phyloP scores from a whole-genome alignment of 2,888 invertebrate species.

The Diloba caeruleocephala region DNA sequence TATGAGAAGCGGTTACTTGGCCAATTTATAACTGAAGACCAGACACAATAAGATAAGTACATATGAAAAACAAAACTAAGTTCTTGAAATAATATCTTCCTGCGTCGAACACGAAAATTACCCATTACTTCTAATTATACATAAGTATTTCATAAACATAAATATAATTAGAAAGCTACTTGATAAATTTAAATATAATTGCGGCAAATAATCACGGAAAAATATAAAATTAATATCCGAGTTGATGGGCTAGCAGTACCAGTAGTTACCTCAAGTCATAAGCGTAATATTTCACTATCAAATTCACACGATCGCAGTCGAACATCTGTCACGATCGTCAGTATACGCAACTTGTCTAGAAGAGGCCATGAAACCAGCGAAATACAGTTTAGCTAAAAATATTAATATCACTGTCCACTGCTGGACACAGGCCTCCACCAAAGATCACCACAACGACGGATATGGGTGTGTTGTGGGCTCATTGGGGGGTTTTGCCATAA shows the following conservation, averaged over 20 bases:
- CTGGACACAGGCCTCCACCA: no score
- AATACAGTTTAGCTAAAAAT: background rate
- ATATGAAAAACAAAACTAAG: conserved; percentile 20
- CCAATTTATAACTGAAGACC: no score
- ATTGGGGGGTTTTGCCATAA: no score
- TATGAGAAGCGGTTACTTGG: no score
- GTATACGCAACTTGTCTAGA: conserved; percentile 79
- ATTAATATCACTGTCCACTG: no score
- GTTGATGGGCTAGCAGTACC: conserved; percentile 67
- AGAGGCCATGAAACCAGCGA: conserved; percentile 63
- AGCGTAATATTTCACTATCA: conserved; percentile 85
- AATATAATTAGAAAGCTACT: conserved; percentile 19
- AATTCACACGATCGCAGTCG: conserved; percentile 86
- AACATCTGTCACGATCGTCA: conserved; percentile 86
- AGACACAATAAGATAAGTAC: no score
- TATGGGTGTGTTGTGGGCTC: no score
- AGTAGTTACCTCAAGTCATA: conserved; percentile 72
- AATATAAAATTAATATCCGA: conserved; percentile 21
- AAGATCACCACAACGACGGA: no score
- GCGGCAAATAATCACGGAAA: conserved; percentile 8
- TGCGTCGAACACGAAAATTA: conserved; percentile 17
- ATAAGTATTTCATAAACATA: conserved; percentile 5
- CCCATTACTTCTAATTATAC: conserved; percentile 16
- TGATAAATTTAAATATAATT: conserved; percentile 16
- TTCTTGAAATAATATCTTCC: conserved; percentile 14